These are phyloP conservation scores for Pegea sp. DNA, from an alignment of 23 tunicate species.

Conservation along the genomic window DNA sequence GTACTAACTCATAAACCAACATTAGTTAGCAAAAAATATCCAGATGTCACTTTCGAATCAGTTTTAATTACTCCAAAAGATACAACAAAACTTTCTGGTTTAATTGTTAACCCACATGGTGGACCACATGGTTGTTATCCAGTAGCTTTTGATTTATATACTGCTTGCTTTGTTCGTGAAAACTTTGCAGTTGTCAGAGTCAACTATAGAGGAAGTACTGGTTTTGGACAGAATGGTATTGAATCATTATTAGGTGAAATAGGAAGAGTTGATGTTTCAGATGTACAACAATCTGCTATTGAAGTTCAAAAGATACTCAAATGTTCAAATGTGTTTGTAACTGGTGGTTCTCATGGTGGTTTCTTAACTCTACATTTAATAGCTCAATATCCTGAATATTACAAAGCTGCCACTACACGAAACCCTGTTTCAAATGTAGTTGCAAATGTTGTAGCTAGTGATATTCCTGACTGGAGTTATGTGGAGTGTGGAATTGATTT, in stretches of 20 bases:
- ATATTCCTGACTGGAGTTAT: constrained; percentile 59
- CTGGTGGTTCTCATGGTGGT: constrained; percentile 95
- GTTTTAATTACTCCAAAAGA: constrained; percentile 28
- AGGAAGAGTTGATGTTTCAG: constrained; percentile 49
- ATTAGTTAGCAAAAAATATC: constrained; percentile 14
- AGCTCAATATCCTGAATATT: constrained; percentile 65
- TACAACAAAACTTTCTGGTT: not conserved
- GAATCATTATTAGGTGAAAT: constrained; percentile 24
- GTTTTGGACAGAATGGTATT: constrained; percentile 50
- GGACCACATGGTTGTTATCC: constrained; percentile 39
- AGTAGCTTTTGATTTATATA: constrained; percentile 19
- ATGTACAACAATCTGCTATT: constrained; percentile 49
- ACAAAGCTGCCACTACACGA: constrained; percentile 32
- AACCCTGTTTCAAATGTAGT: constrained; percentile 71
- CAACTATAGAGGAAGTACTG: constrained; percentile 61
- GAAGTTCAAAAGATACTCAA: constrained; percentile 3
- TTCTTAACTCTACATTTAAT: constrained; percentile 72
- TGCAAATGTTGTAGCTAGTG: constrained; percentile 18
- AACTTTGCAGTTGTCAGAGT: constrained; percentile 44
- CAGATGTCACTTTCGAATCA: constrained; percentile 27
- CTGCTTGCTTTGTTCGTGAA: constrained; percentile 13
- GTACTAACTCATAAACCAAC: constrained; percentile 17
- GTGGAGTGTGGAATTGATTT: constrained; percentile 24
- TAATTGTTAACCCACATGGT: constrained; percentile 68
- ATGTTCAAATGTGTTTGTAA: constrained; percentile 15